Base-by-base conservation (phyloP, 2,797 vertebrate genomes). In the Pogoniulus pusillus region DNA sequence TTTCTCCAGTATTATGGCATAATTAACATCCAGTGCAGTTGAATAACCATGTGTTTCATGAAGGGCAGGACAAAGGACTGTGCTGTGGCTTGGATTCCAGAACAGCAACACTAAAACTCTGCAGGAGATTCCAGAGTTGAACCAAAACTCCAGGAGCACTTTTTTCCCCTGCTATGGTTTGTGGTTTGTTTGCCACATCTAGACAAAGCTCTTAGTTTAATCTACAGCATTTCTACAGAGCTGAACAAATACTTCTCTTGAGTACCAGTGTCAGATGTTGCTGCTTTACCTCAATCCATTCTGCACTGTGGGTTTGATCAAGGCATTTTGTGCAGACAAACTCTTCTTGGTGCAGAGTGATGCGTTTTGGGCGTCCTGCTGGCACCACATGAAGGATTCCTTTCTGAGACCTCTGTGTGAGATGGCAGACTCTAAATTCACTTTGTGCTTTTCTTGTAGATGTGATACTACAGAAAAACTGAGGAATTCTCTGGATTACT, bases 381-480 rank as follows among this genome's bases (percentile, higher is more conserved):
- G 58, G 26, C 22, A 16, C 16, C 59, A 27, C 3, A 7, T 37
- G 72, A 71, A 49, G 60, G 53, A 7, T 72, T 43, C 6, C 75
- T 76, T 85, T 41, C n/a, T 49, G 34, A 77, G 59, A 60, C 10
- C 37, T 65, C 17, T 45, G n/a, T n/a, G n/a, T n/a, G n/a, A n/a
- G n/a, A n/a, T n/a, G 35, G 6, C 37, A 68, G 55, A n/a, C 18
- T 77, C n/a, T 89, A 58, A 85, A 58, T 54, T 75, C 7, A 29
- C 29, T 53, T 59, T 55, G 17, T 96, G 68, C 96, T 91, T 95
- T 93, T 92, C 95, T 96, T 94, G 82, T 97, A 99, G 99, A 97
- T 99, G 99, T 96, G 99, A 99, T 96, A 98, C 99, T 91, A 99
- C 99, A 84, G 99, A 99, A 97, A 98, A 99, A 97, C 97, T 99